phyloP scores from a whole-genome alignment of 2,888 invertebrate species.

The Netelia fuscicornis region DNA sequence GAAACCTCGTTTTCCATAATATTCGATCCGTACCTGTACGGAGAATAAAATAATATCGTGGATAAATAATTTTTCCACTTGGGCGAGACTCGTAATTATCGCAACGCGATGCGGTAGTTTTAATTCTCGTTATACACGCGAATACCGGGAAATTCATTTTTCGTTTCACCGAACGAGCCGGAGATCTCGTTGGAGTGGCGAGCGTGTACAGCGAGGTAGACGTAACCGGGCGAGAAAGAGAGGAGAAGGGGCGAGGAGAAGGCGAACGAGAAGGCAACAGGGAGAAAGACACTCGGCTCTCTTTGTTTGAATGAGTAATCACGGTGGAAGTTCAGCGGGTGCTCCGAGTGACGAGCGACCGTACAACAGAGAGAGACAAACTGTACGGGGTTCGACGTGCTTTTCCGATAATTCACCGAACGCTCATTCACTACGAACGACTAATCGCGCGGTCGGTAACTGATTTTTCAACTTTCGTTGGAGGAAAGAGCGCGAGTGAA shows the following conservation, averaged over 20 bases:
- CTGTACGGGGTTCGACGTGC: not conserved
- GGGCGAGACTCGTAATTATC: constrained; percentile 4
- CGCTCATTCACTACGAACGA: constrained; percentile 50
- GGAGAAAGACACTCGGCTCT: constrained; percentile 31
- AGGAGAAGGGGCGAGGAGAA: constrained; percentile 12
- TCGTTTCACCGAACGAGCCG: constrained; percentile 41
- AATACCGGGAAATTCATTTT: constrained; percentile 47
- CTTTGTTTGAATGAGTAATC: constrained; percentile 72
- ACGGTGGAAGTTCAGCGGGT: constrained; percentile 51
- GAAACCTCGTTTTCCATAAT: too few relatives aligned
- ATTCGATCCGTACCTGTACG: not conserved
- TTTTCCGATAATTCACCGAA: constrained; percentile 46
- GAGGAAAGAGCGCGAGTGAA: not conserved
- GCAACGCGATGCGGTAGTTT: not conserved
- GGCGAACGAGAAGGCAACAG: not conserved
- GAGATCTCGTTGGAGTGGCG: constrained; percentile 28
- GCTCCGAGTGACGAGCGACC: constrained; percentile 42
- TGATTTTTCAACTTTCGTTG: not conserved
- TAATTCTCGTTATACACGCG: constrained; percentile 15
- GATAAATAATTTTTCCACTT: constrained; percentile 36
- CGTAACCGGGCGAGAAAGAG: constrained; percentile 39
- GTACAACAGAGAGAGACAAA: not conserved
- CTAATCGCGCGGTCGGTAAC: not conserved
- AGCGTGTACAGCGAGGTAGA: not conserved
- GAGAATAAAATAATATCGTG: constrained; percentile 6